Evolutionary conservation across 2,113 vertebrate species (phyloP).

Genomic region (Semnornis frantzii): DNA sequence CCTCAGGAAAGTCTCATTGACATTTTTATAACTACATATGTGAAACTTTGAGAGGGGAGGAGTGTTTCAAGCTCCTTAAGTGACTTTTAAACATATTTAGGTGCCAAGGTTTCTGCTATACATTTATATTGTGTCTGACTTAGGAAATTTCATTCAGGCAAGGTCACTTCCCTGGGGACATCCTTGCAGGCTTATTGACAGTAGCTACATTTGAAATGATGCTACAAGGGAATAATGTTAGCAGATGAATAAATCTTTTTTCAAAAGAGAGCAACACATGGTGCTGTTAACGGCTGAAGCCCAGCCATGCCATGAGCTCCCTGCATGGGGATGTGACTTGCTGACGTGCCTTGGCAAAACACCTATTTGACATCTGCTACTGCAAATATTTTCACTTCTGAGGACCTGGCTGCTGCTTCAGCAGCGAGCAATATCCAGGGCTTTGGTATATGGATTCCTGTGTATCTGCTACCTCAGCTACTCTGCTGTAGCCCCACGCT

Average conservation of each 20-base stretch:
- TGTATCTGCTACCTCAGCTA: neutral
- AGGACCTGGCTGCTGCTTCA: neutral
- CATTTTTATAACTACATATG: neutral
- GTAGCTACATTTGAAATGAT: neutral
- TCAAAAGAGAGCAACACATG: neutral
- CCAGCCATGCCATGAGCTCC: rapidly evolving
- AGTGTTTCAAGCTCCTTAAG: neutral
- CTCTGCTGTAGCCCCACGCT: neutral
- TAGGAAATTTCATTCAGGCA: neutral
- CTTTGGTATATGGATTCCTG: neutral
- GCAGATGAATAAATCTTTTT: neutral
- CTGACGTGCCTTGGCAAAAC: neutral
- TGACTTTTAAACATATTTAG: neutral
- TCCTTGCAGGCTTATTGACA: neutral
- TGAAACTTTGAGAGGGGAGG: neutral
- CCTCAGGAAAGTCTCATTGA: neutral
- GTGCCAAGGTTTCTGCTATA: neutral
- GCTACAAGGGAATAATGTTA: neutral
- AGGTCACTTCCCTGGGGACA: neutral
- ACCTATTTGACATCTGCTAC: neutral
- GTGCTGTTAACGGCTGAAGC: neutral
- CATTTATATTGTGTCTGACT: neutral
- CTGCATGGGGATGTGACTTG: rapidly evolving
- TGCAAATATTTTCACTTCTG: neutral
- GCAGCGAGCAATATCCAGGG: rapidly evolving